Evolutionary conservation across 2,888 invertebrate species (phyloP).

Genomic region (Caenorhabditis zanzibari): DNA sequence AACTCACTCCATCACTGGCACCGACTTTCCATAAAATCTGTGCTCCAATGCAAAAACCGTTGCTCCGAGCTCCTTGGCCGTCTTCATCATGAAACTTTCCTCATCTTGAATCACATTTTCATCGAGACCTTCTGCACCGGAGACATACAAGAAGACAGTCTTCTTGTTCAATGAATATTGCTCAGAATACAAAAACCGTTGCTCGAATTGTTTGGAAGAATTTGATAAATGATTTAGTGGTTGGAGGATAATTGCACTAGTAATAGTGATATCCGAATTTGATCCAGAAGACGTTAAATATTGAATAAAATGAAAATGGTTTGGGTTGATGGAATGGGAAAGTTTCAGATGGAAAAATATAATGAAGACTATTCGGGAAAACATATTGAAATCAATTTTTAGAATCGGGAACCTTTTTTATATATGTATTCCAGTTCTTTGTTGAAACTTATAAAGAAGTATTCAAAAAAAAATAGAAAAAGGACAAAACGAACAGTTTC

Average conservation of each 20-base stretch:
- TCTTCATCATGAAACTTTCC: conserved; percentile 35
- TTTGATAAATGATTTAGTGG: not conserved
- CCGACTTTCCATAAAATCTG: conserved; percentile 92
- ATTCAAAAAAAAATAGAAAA: not conserved
- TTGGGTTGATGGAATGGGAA: not conserved
- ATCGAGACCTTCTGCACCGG: not conserved
- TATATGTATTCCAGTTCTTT: not conserved
- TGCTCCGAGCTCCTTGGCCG: conserved; percentile 88
- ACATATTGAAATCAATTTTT: not conserved
- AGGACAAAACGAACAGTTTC: not conserved
- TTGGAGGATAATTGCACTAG: not conserved
- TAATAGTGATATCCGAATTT: not conserved
- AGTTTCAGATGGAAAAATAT: not conserved
- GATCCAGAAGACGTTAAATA: not conserved
- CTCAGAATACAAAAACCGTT: conserved; percentile 1
- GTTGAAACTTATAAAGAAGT: not conserved
- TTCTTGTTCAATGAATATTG: not conserved
- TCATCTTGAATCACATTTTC: conserved; percentile 17
- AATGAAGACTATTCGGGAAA: not conserved
- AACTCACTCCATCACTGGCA: conserved; percentile 84
- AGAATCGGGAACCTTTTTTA: not conserved
- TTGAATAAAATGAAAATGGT: conserved; percentile 5
- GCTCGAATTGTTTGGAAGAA: not conserved
- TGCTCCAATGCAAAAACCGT: conserved; percentile 93
- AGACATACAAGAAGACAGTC: conserved; percentile 3